Base-by-base conservation (phyloP, 2,888 invertebrate genomes). In the Dorcus hopei region DNA sequence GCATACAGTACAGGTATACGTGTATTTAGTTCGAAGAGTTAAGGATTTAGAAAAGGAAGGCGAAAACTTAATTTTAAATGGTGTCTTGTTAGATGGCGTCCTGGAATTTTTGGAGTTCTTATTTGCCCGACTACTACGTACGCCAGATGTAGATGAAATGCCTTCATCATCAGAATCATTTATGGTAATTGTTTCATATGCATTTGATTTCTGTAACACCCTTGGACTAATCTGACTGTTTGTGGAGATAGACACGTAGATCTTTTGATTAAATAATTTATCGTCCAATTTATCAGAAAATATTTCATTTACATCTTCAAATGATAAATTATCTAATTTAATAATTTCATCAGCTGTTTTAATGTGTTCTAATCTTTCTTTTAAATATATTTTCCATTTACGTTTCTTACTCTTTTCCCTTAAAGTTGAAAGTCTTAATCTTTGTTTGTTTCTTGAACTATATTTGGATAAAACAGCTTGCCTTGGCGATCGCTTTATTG, bases 1-100 rank as follows among this genome's bases (percentile, higher is more conserved):
- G 40, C 65, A 66, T 4, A 58, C 45, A 11, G 43, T 23, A 43
- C 65, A 66, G 0, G 45, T 42, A 2, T n/a, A 41, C 3, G 42
- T 8, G n/a, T 7, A 38, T 9, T 11, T 14, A 8, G 14, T 9
- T 7, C 19, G 39, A 23, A 43, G 6, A 9, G 41, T 40, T 23
- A 14, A 9, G 9, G 33, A 9, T 39, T 56, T 51, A 19, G 33
- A 38, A 23, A 45, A 38, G 11, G 51, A 51, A 3, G 11, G 38
- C 3, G 58, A 56, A n/a, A 59, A 26, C 38, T 53, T 53, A 14
- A 59, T 49, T 58, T 52, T 61, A 5, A 61, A 40, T 11, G 14
- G 11, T 16, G 7, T 43, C 14, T 39, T 50, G 9, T 11, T 48
- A 19, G 3, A n/a, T 9, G 4, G 8, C 16, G 26, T 14, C n/a